These are phyloP conservation scores for Rotaria magnacalcarata DNA, from an alignment of 2,888 invertebrate genomes.

Conservation along the genomic window DNA sequence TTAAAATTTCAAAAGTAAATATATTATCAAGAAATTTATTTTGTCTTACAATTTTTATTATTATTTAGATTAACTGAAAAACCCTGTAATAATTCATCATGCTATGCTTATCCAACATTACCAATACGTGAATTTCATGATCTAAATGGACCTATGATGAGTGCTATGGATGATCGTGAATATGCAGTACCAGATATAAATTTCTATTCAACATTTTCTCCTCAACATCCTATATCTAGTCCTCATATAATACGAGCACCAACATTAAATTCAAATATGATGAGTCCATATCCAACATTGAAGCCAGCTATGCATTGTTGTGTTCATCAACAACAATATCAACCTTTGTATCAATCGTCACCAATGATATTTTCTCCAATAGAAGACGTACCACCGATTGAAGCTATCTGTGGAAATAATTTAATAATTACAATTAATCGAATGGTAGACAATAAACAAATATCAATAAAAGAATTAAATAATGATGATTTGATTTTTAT, in stretches of 20 bases:
- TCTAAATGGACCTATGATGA: not conserved
- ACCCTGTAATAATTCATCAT: conserved; percentile 9
- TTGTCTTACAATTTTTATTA: not conserved
- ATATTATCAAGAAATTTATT: not conserved
- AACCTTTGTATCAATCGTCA: conserved; percentile 54
- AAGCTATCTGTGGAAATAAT: conserved; percentile 64
- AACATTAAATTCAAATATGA: not conserved
- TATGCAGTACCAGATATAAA: not conserved
- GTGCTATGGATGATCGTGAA: not conserved
- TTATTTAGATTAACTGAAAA: conserved; percentile 32
- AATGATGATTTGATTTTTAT: not conserved
- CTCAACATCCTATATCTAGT: not conserved
- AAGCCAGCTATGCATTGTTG: not conserved
- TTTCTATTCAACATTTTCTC: conserved; percentile 28
- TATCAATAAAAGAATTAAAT: not conserved
- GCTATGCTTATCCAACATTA: conserved; percentile 22
- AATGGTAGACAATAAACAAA: no score
- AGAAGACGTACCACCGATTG: conserved; percentile 59
- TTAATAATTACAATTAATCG: conserved; percentile 38
- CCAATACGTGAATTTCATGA: conserved; percentile 26
- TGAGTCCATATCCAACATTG: not conserved
- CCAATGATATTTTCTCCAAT: conserved; percentile 69
- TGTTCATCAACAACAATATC: not conserved
- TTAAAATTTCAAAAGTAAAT: conserved; percentile 26
- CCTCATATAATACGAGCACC: not conserved